phyloP scores from a whole-genome alignment of 2,888 invertebrate genomes.

The Marasmarcha lunaedactyla region DNA sequence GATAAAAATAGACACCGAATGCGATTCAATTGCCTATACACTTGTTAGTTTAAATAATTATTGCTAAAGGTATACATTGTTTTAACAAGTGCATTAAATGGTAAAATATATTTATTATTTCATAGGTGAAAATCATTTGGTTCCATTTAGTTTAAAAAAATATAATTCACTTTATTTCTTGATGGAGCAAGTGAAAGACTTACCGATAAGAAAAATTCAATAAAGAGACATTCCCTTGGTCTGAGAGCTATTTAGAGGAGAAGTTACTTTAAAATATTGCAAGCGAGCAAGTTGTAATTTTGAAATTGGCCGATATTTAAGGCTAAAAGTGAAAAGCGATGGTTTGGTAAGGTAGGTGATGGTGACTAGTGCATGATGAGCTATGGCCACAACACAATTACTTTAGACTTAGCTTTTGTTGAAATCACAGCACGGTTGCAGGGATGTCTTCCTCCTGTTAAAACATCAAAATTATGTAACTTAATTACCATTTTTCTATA shows the following conservation, averaged over 20 bases:
- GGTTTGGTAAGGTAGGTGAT: conserved; percentile 46
- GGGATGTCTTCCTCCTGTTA: conserved; percentile 64
- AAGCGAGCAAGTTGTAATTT: conserved; percentile 18
- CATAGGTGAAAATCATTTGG: conserved; percentile 35
- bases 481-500: not conserved
- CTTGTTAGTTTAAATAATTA: conserved; percentile 33
- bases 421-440: conserved; percentile 55
- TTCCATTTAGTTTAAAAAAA: conserved; percentile 32
- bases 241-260: conserved; percentile 6
- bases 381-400: conserved; percentile 52
- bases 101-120: conserved; percentile 16
- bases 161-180: conserved; percentile 18
- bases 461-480: too few relatives aligned
- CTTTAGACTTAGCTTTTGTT: conserved; percentile 60
- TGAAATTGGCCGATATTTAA: conserved; percentile 35
- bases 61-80: conserved; percentile 53
- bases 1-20: conserved; percentile 55
- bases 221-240: not conserved
- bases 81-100: conserved; percentile 41
- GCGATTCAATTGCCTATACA: conserved; percentile 24
- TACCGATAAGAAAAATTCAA: not conserved
- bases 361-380: conserved; percentile 38
- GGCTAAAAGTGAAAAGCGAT: conserved; percentile 42
- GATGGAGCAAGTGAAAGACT: conserved; percentile 15
- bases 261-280: conserved; percentile 21